Evolutionary conservation across 1,140 invertebrate species (phyloP), one percentile per base, ranked within the genome.

Genomic region (Aphis gossypii): DNA sequence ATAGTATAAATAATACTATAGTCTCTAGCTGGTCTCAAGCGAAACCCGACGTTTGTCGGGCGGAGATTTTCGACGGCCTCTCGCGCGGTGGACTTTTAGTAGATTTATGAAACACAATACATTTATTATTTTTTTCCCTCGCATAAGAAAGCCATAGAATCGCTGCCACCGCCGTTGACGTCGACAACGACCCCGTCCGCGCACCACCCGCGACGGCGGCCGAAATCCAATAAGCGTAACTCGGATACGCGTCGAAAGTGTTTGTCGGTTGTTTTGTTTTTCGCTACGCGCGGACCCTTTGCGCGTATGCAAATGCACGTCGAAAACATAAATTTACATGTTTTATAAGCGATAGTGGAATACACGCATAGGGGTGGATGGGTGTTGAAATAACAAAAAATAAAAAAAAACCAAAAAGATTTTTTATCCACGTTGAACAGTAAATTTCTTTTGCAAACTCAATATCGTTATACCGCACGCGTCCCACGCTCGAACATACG

Each of bases 81-180:
- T 51, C 41, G 46, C 1, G 46, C 1, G 46, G 44, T 46, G 41
- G 35, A 87, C 44, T n/a, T 54, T 88, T 88, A 51, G 87, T 88
- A 51, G 87, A 88, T 88, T 88, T 88, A 51, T 54, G 87, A 88
- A 88, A 88, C 87, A 35, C 87, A 54, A 88, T 90, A 90, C 51
- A 20, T 56, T 41, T 90, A 56, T 41, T 90, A 90, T 90, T 56
- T 41, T 89, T 54, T 30, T 14, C 23, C 51, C 48, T 38, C 30
- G 5, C 48, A 38, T 35, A 56, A 41, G 38, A 90, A 90, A 90
- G 54, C 88, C 88, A 23, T 90, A 90, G 88, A 56, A 90, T 60
- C 35, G 88, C 11, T 54, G 14, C 14, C 60, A 2, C 25, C 60
- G 56, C 56, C 25, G 56, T 25, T 9, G 56, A 25, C 56, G 25